Conservation (phyloP, 2,888 invertebrate species). For the Chymomyza amoena region DNA sequence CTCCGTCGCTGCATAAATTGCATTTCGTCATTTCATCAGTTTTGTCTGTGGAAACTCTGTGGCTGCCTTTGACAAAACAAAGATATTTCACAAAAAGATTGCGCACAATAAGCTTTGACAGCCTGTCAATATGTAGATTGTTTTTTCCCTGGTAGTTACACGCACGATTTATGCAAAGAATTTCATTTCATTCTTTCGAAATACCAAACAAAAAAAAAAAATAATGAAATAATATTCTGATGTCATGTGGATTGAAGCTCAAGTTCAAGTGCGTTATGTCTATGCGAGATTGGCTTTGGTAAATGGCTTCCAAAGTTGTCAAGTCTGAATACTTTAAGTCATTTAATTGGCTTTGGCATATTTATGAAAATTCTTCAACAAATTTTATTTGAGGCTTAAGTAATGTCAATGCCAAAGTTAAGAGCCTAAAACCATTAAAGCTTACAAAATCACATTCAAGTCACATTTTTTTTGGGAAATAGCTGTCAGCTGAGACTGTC, state of each 20-base stretch:
- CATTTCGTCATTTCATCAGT: constrained; percentile 60
- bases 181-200: constrained; percentile 20
- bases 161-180: constrained; percentile 55
- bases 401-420: constrained; percentile 58
- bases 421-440: neutral
- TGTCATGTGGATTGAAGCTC: constrained; percentile 34
- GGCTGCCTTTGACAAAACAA: constrained; percentile 63
- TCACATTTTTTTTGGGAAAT: neutral
- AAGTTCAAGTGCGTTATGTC: constrained; percentile 62
- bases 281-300: constrained; percentile 47
- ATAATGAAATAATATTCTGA: neutral
- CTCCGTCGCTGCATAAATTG: constrained; percentile 50
- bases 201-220: neutral
- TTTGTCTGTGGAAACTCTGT: constrained; percentile 45
- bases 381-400: constrained; percentile 18
- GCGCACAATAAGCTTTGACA: constrained; percentile 62
- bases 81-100: constrained; percentile 46
- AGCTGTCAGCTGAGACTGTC: neutral
- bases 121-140: constrained; percentile 72
- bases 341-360: constrained; percentile 51
- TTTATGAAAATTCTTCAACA: constrained; percentile 31
- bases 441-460: neutral
- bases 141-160: constrained; percentile 51
- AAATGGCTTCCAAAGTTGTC: constrained; percentile 23
- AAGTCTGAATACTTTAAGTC: constrained; percentile 48